These are phyloP conservation scores for Papilio glaucus DNA, from an alignment of 1,140 invertebrate species.

Conservation along the genomic window DNA sequence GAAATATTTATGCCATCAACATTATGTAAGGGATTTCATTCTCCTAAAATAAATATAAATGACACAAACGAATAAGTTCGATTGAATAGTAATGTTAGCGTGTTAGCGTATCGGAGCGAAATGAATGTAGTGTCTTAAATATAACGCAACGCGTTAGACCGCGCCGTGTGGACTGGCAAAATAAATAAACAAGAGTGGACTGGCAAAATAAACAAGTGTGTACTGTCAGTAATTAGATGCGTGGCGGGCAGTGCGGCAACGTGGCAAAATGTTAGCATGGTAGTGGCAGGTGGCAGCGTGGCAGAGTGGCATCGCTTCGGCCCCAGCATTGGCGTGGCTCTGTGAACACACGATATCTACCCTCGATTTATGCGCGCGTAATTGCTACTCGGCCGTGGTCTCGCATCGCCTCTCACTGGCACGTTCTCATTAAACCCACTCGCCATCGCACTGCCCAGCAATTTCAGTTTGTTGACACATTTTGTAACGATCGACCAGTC, in stretches of 20 bases:
- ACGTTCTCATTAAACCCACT: constrained; percentile 49
- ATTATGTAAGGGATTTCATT: no score
- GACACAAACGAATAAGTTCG: no score
- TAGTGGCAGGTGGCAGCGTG: not conserved
- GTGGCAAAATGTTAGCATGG: not conserved
- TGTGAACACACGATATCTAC: constrained; percentile 11
- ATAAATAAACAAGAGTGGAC: constrained; percentile 17
- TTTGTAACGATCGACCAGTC: constrained; percentile 6
- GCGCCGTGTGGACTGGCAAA: not conserved
- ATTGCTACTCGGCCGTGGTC: constrained; percentile 46
- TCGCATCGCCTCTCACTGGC: constrained; percentile 41
- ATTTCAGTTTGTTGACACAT: constrained; percentile 31
- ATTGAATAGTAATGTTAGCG: no score
- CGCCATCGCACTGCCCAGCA: constrained; percentile 17
- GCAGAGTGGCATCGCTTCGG: not conserved
- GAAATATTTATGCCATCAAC: no score
- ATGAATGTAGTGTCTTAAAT: not conserved
- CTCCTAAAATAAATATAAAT: no score
- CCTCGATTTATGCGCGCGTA: constrained; percentile 45
- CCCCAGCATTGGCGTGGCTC: not conserved
- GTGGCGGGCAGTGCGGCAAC: not conserved
- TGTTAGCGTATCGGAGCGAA: not conserved
- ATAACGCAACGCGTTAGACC: not conserved
- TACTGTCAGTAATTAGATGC: constrained; percentile 31
- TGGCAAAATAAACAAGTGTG: constrained; percentile 28